These are phyloP conservation scores for Gopherus flavomarginatus DNA, from an alignment of 2,113 vertebrate genomes.

Conservation along the genomic window DNA sequence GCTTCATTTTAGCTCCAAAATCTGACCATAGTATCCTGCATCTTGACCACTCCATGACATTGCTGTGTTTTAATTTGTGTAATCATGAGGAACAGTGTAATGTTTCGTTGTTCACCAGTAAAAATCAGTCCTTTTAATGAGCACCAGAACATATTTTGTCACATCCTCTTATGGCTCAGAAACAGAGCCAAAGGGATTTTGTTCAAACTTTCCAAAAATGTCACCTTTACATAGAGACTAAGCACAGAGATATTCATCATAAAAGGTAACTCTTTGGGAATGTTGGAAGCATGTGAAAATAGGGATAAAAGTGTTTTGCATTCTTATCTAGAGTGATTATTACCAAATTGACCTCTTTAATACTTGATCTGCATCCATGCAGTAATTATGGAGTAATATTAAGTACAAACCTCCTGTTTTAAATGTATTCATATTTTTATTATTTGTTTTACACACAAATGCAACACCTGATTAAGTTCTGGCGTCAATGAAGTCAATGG, in stretches of 20 bases:
- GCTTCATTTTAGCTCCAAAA: background rate
- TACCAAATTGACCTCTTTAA: background rate
- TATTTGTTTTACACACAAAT: background rate
- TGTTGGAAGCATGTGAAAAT: background rate
- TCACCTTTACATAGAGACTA: background rate
- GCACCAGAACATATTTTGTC: background rate
- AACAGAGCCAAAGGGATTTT: background rate
- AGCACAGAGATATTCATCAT: background rate
- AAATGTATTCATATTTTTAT: background rate
- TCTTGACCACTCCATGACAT: fast-evolving
- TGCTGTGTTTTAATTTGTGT: background rate
- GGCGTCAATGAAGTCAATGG: no score
- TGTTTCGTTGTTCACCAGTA: background rate
- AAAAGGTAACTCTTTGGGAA: background rate
- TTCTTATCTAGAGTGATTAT: background rate
- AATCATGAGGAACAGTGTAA: background rate
- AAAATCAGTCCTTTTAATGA: background rate
- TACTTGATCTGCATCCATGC: background rate
- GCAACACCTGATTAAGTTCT: no score
- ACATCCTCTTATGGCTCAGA: background rate
- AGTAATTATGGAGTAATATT: background rate
- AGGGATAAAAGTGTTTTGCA: no score
- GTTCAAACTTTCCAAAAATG: background rate
- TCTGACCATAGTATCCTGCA: background rate
- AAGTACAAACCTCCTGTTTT: background rate